Conservation (phyloP, 2,113 vertebrate species). For the Ardeotis arabs region DNA sequence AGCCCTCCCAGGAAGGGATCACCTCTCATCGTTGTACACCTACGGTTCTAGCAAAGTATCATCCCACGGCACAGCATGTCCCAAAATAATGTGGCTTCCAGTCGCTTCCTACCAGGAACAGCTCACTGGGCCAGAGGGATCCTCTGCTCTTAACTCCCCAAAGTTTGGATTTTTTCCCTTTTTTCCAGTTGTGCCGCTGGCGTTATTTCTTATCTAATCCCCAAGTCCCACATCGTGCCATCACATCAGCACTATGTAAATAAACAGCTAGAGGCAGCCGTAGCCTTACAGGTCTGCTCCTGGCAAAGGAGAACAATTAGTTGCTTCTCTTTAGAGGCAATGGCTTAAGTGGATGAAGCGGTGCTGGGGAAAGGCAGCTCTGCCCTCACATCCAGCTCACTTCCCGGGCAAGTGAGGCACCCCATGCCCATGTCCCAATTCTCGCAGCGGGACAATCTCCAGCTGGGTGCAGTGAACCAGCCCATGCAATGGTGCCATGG, state of each 20-base stretch:
- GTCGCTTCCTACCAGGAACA: not conserved
- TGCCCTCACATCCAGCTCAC: not conserved
- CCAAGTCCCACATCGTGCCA: not conserved
- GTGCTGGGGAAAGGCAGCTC: not conserved
- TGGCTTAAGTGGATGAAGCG: not conserved
- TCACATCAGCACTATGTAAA: rapidly evolving
- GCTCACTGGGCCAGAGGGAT: not conserved
- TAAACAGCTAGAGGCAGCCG: not conserved
- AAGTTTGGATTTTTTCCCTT: not conserved
- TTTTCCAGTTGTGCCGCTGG: not conserved
- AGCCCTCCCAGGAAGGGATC: not conserved
- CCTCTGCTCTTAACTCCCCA: not conserved
- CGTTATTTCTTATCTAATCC: not conserved
- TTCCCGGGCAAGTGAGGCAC: not conserved
- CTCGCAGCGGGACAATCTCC: not conserved
- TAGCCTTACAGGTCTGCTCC: not conserved
- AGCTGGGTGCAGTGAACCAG: not conserved
- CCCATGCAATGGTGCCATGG: rapidly evolving
- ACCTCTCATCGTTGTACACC: not conserved
- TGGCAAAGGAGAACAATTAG: not conserved
- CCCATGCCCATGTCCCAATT: too few species aligned
- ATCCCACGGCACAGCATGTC: rapidly evolving
- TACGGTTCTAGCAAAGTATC: not conserved
- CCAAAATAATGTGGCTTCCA: not conserved
- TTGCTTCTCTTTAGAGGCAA: not conserved